Conservation (phyloP, 2,888 invertebrate species). For the Pachymerium ferrugineum region DNA sequence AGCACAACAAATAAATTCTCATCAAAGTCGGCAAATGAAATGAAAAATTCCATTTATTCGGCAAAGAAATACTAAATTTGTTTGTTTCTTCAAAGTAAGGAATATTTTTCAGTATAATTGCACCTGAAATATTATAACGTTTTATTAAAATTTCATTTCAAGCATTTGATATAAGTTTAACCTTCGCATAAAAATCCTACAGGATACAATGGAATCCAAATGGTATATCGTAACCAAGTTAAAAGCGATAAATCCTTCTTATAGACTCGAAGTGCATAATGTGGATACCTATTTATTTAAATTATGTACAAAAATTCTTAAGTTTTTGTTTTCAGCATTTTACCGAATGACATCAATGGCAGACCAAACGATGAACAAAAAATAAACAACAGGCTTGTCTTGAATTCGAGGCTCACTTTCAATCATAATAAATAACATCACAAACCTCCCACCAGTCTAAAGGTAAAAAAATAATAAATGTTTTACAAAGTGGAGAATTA, state of each 20-base stretch:
- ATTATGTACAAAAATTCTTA: background rate
- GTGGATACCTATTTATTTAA: slow-evolving; percentile 68
- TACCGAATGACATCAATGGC: slow-evolving; percentile 75
- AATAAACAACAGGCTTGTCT: slow-evolving; percentile 77
- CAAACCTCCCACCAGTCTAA: slow-evolving; percentile 65
- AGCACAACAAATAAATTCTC: slow-evolving; percentile 66
- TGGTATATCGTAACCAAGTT: slow-evolving; percentile 87
- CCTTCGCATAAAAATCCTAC: slow-evolving; percentile 83
- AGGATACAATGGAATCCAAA: slow-evolving; percentile 92
- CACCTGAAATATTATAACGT: slow-evolving; percentile 42
- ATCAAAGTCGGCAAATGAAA: slow-evolving; percentile 79
- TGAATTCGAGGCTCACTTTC: slow-evolving; percentile 81
- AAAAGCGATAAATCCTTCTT: slow-evolving; percentile 66
- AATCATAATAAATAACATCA: slow-evolving; percentile 75
- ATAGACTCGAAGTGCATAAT: slow-evolving; percentile 75
- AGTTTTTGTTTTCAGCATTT: slow-evolving; percentile 35
- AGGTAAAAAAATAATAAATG: slow-evolving; percentile 36
- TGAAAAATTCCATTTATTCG: slow-evolving; percentile 77
- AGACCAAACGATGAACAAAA: slow-evolving; percentile 79
- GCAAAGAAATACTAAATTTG: slow-evolving; percentile 67
- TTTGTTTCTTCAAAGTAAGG: slow-evolving; percentile 82
- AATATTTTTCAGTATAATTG: slow-evolving; percentile 60
- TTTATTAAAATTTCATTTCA: background rate
- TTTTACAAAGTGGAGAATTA: too few relatives aligned
- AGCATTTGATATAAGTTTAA: slow-evolving; percentile 39